Percentiles rank a stretch among this genome's conserved stretches.
phyloP scores from a whole-genome alignment of 1,140 invertebrate genomes.

The Lineus longissimus region DNA sequence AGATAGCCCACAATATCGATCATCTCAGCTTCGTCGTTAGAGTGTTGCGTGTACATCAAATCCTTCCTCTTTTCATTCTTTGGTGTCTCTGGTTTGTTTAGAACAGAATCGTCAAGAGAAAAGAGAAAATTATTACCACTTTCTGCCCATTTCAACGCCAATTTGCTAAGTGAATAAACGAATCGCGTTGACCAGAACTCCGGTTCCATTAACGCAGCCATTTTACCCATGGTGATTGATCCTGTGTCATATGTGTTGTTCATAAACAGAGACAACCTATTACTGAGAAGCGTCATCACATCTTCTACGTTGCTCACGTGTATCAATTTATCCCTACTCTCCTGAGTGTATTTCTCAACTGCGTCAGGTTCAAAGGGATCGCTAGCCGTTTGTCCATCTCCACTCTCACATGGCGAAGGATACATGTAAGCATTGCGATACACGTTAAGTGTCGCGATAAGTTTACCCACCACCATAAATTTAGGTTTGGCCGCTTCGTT shows the following conservation, averaged over 20 bases:
- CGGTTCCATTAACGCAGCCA: not conserved
- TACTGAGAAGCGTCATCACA: constrained; percentile 1
- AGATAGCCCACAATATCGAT: not conserved
- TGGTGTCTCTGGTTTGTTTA: not conserved
- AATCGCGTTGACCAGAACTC: constrained; percentile 1
- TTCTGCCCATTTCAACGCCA: not conserved
- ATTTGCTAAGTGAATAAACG: not conserved
- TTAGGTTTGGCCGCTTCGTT: not conserved
- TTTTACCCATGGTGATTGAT: not conserved
- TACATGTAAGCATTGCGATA: constrained; percentile 5
- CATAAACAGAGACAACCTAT: constrained; percentile 5
- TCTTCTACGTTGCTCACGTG: not conserved
- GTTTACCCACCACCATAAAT: constrained; percentile 3
- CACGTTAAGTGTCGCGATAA: not conserved
- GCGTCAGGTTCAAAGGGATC: not conserved
- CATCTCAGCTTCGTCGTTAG: not conserved
- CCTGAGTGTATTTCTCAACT: not conserved
- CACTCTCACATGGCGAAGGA: not conserved
- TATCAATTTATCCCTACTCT: not conserved
- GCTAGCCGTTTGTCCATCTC: too few relatives aligned
- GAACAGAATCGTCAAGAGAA: not conserved
- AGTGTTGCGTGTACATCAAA: constrained; percentile 2
- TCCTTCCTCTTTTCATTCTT: constrained; percentile 6
- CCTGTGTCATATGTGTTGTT: constrained; percentile 1
- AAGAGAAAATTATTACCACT: constrained; percentile 3